A percentile compares a stretch with the other conserved stretches of the same genome.
These are phyloP conservation scores for Metaphire vulgaris DNA, from an alignment of 1,140 invertebrate species.

Conservation along the genomic window DNA sequence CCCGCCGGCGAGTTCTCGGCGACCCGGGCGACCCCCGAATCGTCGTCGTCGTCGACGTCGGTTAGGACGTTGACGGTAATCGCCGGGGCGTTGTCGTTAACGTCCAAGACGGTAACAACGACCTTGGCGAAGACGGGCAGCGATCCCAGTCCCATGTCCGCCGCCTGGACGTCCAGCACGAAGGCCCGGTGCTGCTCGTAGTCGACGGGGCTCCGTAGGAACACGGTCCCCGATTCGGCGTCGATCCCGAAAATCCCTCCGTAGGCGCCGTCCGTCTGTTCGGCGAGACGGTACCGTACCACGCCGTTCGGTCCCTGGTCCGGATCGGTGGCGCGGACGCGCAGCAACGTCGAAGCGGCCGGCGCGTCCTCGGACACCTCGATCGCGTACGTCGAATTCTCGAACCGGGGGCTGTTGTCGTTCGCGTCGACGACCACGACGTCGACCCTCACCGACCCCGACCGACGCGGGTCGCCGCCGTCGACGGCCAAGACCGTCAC, in stretches of 20 bases:
- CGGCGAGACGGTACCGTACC: constrained; percentile 35
- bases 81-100: constrained; percentile 26
- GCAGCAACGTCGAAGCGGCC: constrained; percentile 32
- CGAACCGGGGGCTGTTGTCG: constrained; percentile 26
- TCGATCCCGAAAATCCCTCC: constrained; percentile 26
- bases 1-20: constrained; percentile 2
- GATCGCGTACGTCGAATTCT: constrained; percentile 27
- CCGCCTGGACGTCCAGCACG: constrained; percentile 30
- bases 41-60: no score
- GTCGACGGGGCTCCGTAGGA: constrained; percentile 60
- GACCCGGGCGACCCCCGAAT: constrained; percentile 5
- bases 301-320: constrained; percentile 37
- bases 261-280: constrained; percentile 35
- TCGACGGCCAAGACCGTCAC: constrained; percentile 38
- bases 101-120: constrained; percentile 22
- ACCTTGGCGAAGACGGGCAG: constrained; percentile 62
- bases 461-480: constrained; percentile 35
- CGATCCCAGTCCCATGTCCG: constrained; percentile 56
- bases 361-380: constrained; percentile 38
- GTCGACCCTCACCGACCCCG: constrained; percentile 29
- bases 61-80: constrained; percentile 28
- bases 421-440: constrained; percentile 29
- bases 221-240: constrained; percentile 37
- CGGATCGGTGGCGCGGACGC: constrained; percentile 39
- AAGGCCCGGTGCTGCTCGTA: constrained; percentile 59